Base-by-base conservation (phyloP, 2,113 vertebrate genomes). In the Trogon melanurus region DNA sequence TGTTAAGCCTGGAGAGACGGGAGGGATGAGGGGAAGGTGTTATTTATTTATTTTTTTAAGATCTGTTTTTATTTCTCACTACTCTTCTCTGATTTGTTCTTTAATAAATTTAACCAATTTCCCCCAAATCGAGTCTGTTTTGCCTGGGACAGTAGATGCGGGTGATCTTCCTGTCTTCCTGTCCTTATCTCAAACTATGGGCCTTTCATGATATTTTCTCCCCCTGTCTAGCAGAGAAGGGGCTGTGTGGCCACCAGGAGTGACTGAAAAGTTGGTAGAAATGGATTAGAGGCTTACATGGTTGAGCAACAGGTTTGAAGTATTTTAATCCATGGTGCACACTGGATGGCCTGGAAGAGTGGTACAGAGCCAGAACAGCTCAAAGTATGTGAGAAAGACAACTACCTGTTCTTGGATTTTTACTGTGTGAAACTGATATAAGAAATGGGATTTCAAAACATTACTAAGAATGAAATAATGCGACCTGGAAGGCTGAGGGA, bases 401-500 rank as follows among this genome's bases (percentile, higher is more conserved):
- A 81, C 4, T 34, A 19, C 8, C 11, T 57, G 16, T 48, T 91
- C 53, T 2, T 1, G 13, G 44, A 73, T 72, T 93, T 81, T 94
- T 88, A 79, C 19, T 58, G 12, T 30, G 38, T 34, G 44, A 86
- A 86, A 80, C 20, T 71, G 47, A 78, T 80, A 13, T 21, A 86
- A 95, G 48, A 86, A 83, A 84, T 48, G 7, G 6, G 27, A 95
- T 61, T 88, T 79, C 27, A 60, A 87, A 91, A 85, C 21, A n/a
- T 85, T 60, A 36, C 38, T 48, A 50, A 78, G 51, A 91, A 80
- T 48, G 47, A 92, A 85, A 75, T 87, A 95, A 96, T 81, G 64
- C 87, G 64, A 80, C 66, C 36, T 3, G 11, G 41, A 94, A 80
- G 61, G 21, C 26, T 83, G 74, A 61, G 11, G n/a, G 9, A 70